phyloP scores from a whole-genome alignment of 2,888 invertebrate genomes.

The Napeogenes inachia region DNA sequence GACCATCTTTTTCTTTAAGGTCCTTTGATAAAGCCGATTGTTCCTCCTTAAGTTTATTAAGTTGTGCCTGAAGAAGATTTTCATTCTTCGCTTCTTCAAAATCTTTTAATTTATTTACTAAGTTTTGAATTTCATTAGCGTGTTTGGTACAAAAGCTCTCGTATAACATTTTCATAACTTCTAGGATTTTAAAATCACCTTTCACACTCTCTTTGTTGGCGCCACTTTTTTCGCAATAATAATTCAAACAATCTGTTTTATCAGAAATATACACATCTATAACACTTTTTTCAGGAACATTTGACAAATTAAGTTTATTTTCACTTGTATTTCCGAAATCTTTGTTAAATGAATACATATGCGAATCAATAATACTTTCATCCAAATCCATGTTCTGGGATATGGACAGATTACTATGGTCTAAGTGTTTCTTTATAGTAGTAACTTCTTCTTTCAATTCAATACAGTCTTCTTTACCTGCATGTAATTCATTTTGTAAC shows the following conservation, averaged over 20 bases:
- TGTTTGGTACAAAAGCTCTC: slow-evolving; percentile 51
- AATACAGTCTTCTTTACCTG: slow-evolving; percentile 64
- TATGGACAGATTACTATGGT: slow-evolving; percentile 53
- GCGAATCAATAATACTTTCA: slow-evolving; percentile 51
- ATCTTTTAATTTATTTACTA: slow-evolving; percentile 55
- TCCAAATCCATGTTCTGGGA: slow-evolving; percentile 54
- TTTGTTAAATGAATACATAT: slow-evolving; percentile 40
- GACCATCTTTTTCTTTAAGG: slow-evolving; percentile 43
- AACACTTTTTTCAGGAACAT: slow-evolving; percentile 45
- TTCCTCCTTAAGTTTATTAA: slow-evolving; percentile 37
- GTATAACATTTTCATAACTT: slow-evolving; percentile 61
- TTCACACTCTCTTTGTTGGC: slow-evolving; percentile 41
- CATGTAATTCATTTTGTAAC: slow-evolving; percentile 61
- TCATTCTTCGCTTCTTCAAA: slow-evolving; percentile 47
- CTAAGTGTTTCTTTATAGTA: slow-evolving; percentile 65
- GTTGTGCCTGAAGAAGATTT: slow-evolving; percentile 39
- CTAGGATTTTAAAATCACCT: slow-evolving; percentile 51
- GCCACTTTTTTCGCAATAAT: slow-evolving; percentile 52
- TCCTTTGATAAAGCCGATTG: slow-evolving; percentile 41
- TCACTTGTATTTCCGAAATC: slow-evolving; percentile 39
- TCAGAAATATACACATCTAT: slow-evolving; percentile 49
- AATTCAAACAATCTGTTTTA: slow-evolving; percentile 58
- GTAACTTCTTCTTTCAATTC: slow-evolving; percentile 63
- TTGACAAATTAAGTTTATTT: slow-evolving; percentile 36
- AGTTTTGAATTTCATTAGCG: slow-evolving; percentile 57